These are phyloP conservation scores for Aphis gossypii DNA, from an alignment of 1,140 invertebrate genomes.

Conservation along the genomic window DNA sequence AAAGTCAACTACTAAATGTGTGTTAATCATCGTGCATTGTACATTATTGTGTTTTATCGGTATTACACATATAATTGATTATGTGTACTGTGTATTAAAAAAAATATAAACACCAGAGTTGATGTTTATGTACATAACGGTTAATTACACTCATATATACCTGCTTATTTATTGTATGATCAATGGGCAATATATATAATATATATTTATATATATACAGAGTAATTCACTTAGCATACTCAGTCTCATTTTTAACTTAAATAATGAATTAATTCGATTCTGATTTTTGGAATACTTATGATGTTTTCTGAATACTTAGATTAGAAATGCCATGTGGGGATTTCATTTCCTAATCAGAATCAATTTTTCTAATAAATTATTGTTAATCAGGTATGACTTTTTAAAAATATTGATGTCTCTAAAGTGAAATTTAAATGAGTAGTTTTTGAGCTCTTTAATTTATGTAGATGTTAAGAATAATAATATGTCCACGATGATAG, in stretches of 20 bases:
- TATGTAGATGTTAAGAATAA: no score
- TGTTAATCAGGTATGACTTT: not conserved
- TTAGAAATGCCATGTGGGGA: not conserved
- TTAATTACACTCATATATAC: not conserved
- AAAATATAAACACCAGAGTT: not conserved
- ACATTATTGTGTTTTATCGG: slow-evolving; percentile 1
- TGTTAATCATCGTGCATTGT: not conserved
- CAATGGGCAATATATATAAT: no score
- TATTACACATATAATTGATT: not conserved
- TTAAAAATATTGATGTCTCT: no score
- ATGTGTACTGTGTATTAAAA: not conserved
- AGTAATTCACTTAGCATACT: not conserved
- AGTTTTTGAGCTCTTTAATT: no score
- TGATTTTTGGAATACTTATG: not conserved
- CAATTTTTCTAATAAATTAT: not conserved
- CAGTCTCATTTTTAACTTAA: not conserved
- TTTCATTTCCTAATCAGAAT: not conserved
- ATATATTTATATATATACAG: not conserved
- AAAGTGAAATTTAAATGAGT: no score
- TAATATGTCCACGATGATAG: no score
- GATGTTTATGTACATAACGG: not conserved
- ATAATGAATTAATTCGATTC: no score
- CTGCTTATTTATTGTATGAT: no score
- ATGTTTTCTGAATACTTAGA: not conserved
- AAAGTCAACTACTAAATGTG: not conserved